Evolutionary conservation across 1,140 invertebrate species (phyloP).

Genomic region (Homalodisca vitripennis): DNA sequence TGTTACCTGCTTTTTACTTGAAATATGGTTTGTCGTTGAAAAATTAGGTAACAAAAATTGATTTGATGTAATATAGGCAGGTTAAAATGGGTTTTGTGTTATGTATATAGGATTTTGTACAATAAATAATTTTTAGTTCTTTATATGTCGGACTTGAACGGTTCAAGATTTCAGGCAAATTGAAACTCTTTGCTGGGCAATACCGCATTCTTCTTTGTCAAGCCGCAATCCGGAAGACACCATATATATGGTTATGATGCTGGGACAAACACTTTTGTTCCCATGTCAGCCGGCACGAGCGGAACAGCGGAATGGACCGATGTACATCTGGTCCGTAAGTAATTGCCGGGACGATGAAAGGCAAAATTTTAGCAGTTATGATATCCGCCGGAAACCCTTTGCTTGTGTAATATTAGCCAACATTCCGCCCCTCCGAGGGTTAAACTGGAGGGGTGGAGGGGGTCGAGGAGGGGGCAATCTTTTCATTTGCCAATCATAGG

Average conservation of each 20-base stretch:
- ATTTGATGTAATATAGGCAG: too few relatives aligned
- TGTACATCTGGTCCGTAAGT: conserved; percentile 1
- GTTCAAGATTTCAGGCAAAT: too few relatives aligned
- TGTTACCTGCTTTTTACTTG: too few relatives aligned
- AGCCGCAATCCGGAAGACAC: background rate
- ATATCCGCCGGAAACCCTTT: conserved; percentile 14
- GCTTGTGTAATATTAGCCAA: conserved; percentile 15
- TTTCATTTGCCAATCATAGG: conserved; percentile 23
- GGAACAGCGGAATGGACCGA: background rate
- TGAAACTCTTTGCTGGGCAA: too few relatives aligned
- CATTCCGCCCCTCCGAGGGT: background rate
- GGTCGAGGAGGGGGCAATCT: background rate
- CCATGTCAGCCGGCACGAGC: background rate
- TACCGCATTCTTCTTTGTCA: too few relatives aligned
- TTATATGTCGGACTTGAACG: too few relatives aligned
- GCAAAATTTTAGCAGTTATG: conserved; percentile 16
- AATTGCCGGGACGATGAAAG: conserved; percentile 4
- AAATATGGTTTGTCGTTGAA: too few relatives aligned
- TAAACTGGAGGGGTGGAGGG: background rate
- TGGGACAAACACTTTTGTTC: background rate
- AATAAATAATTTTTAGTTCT: too few relatives aligned
- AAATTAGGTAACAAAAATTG: too few relatives aligned
- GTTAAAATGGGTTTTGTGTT: too few relatives aligned
- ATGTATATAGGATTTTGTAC: too few relatives aligned
- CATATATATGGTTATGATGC: background rate